Conservation (phyloP, 2,888 invertebrate genomes). For the Tupiocoris notatus region DNA sequence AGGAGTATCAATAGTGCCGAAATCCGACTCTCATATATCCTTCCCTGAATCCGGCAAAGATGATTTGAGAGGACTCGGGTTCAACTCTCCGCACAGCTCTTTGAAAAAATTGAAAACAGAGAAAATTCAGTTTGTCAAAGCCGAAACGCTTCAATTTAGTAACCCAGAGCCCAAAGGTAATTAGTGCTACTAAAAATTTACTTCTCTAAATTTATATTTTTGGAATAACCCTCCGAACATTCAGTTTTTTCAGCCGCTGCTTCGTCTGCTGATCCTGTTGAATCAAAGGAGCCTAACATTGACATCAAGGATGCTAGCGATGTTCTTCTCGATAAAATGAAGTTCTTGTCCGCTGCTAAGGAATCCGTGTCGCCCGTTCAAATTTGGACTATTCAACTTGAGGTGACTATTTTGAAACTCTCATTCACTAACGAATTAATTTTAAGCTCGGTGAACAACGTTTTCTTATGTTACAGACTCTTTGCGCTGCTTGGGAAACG, state of each 20-base stretch:
- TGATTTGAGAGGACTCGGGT: conserved; percentile 29
- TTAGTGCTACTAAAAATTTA: no score
- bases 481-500: conserved; percentile 63
- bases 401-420: conserved; percentile 56
- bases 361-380: conserved; percentile 60
- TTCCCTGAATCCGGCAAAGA: conserved; percentile 32
- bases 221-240: no score
- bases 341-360: conserved; percentile 61
- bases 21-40: neutral
- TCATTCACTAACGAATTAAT: neutral
- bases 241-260: neutral
- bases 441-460: neutral
- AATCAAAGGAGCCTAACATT: conserved; percentile 13
- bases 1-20: conserved; percentile 2
- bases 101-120: conserved; percentile 53
- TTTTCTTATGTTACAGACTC: conserved; percentile 58
- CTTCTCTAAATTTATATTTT: no score
- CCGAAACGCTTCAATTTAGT: conserved; percentile 55
- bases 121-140: conserved; percentile 58
- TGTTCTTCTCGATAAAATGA: conserved; percentile 60
- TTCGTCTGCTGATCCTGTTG: neutral
- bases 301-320: conserved; percentile 50
- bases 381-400: conserved; percentile 62
- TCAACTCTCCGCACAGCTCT: conserved; percentile 49
- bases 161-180: conserved; percentile 41